Evolutionary conservation across 2,888 invertebrate species (phyloP).

Genomic region (Yponomeuta cagnagella): DNA sequence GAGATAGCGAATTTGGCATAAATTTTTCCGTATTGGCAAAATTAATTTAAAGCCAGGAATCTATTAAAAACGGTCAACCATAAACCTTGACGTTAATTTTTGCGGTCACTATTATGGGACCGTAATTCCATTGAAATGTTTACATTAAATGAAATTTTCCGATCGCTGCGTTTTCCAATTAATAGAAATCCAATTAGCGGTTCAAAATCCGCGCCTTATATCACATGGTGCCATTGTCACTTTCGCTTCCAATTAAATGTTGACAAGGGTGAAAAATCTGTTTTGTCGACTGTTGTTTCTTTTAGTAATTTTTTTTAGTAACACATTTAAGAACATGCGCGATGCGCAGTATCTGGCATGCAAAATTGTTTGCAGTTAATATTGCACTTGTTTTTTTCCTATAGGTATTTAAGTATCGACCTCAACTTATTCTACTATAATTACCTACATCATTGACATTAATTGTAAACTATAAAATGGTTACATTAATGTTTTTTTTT

Average conservation of each 20-base stretch:
- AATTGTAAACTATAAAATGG: too few relatives aligned
- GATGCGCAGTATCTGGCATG: too few relatives aligned
- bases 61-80: neutral
- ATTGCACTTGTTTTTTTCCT: too few relatives aligned
- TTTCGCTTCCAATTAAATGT: neutral
- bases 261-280: neutral
- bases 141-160: constrained; percentile 39
- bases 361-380: too few relatives aligned
- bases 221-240: neutral
- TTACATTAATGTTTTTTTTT: too few relatives aligned
- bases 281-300: too few relatives aligned
- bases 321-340: too few relatives aligned
- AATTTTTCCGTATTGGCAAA: neutral
- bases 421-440: too few relatives aligned
- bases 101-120: neutral
- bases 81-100: neutral
- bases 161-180: constrained; percentile 51
- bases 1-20: too few relatives aligned
- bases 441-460: too few relatives aligned
- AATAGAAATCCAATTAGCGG: constrained; percentile 58
- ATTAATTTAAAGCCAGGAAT: neutral
- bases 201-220: constrained; percentile 28
- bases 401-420: too few relatives aligned
- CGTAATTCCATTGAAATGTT: constrained; percentile 8
- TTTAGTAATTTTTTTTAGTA: too few relatives aligned